Evolutionary conservation across 2,113 vertebrate species (phyloP), one percentile per base, ranked within the genome.

Genomic region (Cricetomys ansorgei): DNA sequence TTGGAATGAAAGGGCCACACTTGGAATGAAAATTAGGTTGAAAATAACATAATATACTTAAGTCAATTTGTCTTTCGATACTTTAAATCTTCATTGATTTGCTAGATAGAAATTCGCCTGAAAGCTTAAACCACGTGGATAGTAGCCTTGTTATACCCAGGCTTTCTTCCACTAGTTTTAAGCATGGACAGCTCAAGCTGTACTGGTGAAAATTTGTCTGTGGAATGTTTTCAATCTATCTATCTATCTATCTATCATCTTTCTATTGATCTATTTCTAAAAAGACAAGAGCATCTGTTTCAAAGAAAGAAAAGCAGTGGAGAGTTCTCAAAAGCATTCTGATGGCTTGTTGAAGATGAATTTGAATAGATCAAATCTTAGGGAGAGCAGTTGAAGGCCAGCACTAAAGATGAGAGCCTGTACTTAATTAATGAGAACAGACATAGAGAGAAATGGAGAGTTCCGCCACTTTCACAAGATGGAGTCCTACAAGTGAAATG

Each of bases 81-180:
- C 84, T 95, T 95, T 11, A 53, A 73, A 97, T 65, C 57, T 59
- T n/a, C 43, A 88, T 43, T 65, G 16, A 83, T 92, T 45, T 92
- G 34, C 27, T 70, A 34, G 48, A 21, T 85, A 0, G 53, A 88
- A 88, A 87, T 73, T 81, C 34, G 55, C 80, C n/a, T 72, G 12
- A 67, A 80, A 73, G 1, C 1, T n/a, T 80, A 90, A 45, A 55
- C 31, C 53, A 73, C 64, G 27, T 57, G 0, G 12, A 37, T 27
- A 37, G 1, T 27, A 43, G 9, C 40, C 29, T n/a, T 89, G 31
- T 62, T 12, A 45, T 69, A 40, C 21, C 12, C 31, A 53, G 12
- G 37, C 10, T 25, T 77, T 79, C 3, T 79, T 90, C 37, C 45
- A 81, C 92, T 80, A 48, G 7, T 62, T 48, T 48, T 29, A 34